Evolutionary conservation across 2,113 vertebrate genomes (phyloP).

Genomic region (Pygoscelis antarcticus): DNA sequence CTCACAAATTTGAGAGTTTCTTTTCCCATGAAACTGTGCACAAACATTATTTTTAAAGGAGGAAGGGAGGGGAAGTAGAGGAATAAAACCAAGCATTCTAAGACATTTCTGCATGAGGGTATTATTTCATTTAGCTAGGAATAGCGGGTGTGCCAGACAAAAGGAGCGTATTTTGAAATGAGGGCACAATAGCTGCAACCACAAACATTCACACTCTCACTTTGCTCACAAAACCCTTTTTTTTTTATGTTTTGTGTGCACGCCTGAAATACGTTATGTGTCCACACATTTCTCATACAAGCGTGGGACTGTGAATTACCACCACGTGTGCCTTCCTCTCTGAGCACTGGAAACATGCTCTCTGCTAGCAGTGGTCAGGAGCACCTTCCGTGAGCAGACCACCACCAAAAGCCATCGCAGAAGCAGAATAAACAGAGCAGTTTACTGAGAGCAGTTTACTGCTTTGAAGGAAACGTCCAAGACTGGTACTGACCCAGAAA

Average conservation of each 20-base stretch:
- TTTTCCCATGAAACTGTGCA: not conserved
- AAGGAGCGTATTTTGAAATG: not conserved
- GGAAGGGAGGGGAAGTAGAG: not conserved
- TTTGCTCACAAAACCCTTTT: not conserved
- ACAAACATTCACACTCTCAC: not conserved
- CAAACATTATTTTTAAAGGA: not conserved
- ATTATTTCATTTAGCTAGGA: not conserved
- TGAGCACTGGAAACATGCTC: not conserved
- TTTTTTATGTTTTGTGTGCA: not conserved
- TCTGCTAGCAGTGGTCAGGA: not conserved
- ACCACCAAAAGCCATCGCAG: not conserved
- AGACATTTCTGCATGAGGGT: not conserved
- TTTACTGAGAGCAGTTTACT: not conserved
- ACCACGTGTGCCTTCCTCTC: not conserved
- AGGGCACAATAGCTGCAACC: not conserved
- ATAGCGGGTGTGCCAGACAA: not conserved
- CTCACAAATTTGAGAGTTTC: not conserved
- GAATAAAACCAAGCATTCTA: not conserved
- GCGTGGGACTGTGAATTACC: not conserved
- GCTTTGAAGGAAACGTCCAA: not conserved
- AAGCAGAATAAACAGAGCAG: not conserved
- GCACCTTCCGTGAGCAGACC: not conserved
- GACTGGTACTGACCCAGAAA: not conserved
- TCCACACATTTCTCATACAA: not conserved
- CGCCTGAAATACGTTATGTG: not conserved